Evolutionary conservation across 2,113 vertebrate species (phyloP).

Genomic region (Calyptomena viridis): DNA sequence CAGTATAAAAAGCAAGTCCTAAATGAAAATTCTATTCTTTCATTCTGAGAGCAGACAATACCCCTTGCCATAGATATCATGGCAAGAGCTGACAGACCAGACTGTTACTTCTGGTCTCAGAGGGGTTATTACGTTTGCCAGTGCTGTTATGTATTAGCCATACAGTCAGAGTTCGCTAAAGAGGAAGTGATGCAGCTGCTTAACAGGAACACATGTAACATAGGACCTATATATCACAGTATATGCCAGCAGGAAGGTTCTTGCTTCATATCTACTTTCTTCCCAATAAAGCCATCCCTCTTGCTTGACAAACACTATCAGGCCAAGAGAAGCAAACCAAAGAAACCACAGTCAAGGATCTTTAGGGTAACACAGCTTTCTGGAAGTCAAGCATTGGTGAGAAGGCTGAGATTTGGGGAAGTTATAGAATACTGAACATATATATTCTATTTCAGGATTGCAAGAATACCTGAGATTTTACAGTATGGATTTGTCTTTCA

Average conservation of each 20-base stretch:
- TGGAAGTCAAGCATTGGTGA: neutral
- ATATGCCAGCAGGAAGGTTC: neutral
- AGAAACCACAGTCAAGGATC: rapidly evolving
- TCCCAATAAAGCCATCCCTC: neutral
- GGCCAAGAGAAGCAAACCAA: neutral
- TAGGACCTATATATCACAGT: neutral
- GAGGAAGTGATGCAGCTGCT: neutral
- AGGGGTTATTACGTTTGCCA: neutral
- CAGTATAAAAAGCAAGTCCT: neutral
- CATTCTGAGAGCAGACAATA: neutral
- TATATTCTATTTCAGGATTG: neutral
- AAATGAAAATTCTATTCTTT: neutral
- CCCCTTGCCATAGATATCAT: neutral
- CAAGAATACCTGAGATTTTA: neutral
- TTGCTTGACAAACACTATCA: neutral
- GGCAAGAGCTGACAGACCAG: neutral
- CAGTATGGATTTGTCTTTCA: neutral
- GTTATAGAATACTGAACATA: neutral
- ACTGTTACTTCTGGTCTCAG: neutral
- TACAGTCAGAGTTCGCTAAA: neutral
- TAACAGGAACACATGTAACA: neutral
- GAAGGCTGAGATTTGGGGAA: neutral
- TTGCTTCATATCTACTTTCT: neutral
- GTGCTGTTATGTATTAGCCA: rapidly evolving
- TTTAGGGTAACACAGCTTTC: neutral